A percentile compares a stretch with the other conserved stretches of the same genome.
These are phyloP conservation scores for Griposia aprilina DNA, from an alignment of 2,888 invertebrate species.

Conservation along the genomic window DNA sequence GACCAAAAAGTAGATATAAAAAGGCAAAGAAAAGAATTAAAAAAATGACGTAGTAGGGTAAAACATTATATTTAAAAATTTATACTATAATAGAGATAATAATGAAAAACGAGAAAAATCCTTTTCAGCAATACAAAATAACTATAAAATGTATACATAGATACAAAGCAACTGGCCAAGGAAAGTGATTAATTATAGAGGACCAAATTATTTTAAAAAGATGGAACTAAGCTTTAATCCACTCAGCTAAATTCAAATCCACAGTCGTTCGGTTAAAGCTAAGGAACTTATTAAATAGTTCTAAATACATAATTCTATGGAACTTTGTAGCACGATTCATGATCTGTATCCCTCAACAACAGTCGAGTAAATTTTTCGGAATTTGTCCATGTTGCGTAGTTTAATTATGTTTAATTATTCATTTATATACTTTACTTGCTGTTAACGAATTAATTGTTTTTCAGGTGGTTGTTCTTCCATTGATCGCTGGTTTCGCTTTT, in stretches of 20 bases:
- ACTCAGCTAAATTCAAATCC: background rate
- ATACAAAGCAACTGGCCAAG: background rate
- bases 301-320: background rate
- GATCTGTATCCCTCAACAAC: background rate
- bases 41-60: background rate
- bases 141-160: background rate
- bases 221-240: background rate
- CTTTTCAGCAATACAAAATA: background rate
- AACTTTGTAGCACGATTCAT: background rate
- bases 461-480: constrained; percentile 89
- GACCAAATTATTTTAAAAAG: background rate
- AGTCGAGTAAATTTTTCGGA: background rate
- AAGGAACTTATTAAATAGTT: background rate
- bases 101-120: background rate
- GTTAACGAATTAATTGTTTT: constrained; percentile 44
- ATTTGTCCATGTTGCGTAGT: background rate
- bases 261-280: background rate
- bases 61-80: too few species aligned
- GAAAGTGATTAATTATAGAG: background rate
- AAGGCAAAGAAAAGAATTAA: too few species aligned
- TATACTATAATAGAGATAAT: background rate
- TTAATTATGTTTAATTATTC: too few species aligned
- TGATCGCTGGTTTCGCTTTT: constrained; percentile 92
- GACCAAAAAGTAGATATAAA: background rate
- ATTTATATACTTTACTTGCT: background rate